phyloP scores from a whole-genome alignment of 2,888 invertebrate genomes.

The Chorisops tibialis region DNA sequence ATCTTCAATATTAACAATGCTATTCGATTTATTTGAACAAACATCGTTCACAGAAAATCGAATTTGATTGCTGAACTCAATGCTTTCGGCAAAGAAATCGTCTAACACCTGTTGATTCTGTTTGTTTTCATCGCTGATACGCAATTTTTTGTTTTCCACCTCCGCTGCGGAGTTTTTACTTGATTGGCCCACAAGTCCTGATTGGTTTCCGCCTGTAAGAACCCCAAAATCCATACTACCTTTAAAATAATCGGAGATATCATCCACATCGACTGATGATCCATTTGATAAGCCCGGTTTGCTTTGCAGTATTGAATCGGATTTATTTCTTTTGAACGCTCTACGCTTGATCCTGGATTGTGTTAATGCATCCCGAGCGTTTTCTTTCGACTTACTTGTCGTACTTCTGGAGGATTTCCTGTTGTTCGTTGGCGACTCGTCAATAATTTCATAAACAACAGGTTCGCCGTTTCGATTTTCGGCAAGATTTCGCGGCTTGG shows the following conservation, averaged over 20 bases:
- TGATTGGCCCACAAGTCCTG: no score
- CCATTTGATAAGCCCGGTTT: slow-evolving; percentile 20
- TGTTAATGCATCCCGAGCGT: slow-evolving; percentile 17
- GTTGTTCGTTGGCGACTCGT: slow-evolving; percentile 44
- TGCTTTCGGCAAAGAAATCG: slow-evolving; percentile 4
- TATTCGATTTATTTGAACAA: not conserved
- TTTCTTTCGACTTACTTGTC: not conserved
- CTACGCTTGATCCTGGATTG: slow-evolving; percentile 29
- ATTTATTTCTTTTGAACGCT: slow-evolving; percentile 38
- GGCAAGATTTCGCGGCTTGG: slow-evolving; percentile 14
- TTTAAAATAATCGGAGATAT: slow-evolving; percentile 44
- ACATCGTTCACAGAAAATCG: not conserved
- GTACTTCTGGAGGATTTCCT: not conserved
- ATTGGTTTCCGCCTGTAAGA: not conserved
- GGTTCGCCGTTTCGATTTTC: slow-evolving; percentile 1
- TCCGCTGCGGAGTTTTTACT: not conserved
- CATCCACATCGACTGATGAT: slow-evolving; percentile 27
- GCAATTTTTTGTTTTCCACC: not conserved
- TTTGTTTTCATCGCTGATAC: not conserved
- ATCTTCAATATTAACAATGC: slow-evolving; percentile 8
- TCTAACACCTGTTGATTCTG: not conserved
- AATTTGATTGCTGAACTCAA: slow-evolving; percentile 1
- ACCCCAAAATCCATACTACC: slow-evolving; percentile 41
- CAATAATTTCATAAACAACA: slow-evolving; percentile 38
- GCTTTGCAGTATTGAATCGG: slow-evolving; percentile 36